Evolutionary conservation across 1,140 invertebrate species (phyloP), one percentile per base, ranked within the genome.

Genomic region (Drosophila azteca): DNA sequence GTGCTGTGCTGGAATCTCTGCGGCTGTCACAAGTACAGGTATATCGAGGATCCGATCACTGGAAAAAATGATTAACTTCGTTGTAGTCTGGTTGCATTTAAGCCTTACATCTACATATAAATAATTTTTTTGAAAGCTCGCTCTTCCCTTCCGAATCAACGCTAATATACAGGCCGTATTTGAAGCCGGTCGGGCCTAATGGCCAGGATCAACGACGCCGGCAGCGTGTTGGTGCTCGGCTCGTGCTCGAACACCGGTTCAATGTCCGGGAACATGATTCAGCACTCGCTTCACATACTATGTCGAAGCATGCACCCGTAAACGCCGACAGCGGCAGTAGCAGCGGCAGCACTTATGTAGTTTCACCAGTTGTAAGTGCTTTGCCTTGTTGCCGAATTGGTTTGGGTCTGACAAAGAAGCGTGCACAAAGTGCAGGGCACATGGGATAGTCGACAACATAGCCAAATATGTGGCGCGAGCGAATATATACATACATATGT

Each of bases 211-310:
- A 57, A 31, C 64, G 31, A 57, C 49, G 20, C 45, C 45, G 45
- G 17, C 53, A 29, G 13, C 51, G 39, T 51, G 52, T 20, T 20
- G 17, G 17, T 20, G 17, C 17, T 20, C 17, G 17, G 17, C 17
- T 20, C 17, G 17, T 26, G 60, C 41, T 52, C 41, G 46, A 60
- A 52, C 48, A 59, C 15, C 35, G 31, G 66, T 71, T 71, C 66
- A 71, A 71, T 71, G 66, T 60, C 68, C 66, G 66, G 68, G 41
- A 71, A 71, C 66, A 68, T 35, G 64, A 65, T 69, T 69, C 66
- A 69, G 50, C 64, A 71, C 66, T 71, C 54, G 41, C 55, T 39
- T 71, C 53, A 71, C 52, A 54, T 52, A 29, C 46, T 35, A 9
- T 3, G 6, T 20, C 17, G 17, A 20, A 31, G 29, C 3, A 11